Evolutionary conservation across 35 echinoderm and acorn worm species (phyloP).

Genomic region (Heliocidaris tuberculata): DNA sequence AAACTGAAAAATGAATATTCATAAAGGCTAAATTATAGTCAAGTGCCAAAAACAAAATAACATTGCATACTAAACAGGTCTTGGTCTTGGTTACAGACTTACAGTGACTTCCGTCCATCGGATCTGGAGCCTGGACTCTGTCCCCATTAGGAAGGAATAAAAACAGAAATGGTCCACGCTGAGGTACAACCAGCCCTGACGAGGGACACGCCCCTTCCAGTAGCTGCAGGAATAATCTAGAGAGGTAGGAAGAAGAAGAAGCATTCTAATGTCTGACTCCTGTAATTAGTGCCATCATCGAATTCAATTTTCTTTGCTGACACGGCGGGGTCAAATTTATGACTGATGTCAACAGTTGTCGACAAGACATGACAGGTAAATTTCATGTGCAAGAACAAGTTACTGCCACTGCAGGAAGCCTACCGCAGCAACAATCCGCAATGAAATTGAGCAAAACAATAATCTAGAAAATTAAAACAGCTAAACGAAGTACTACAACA

Average conservation of each 20-base stretch:
- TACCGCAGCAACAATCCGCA: too few relatives aligned
- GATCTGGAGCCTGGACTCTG: constrained; percentile 74
- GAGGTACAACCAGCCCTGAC: constrained; percentile 97
- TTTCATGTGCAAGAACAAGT: too few relatives aligned
- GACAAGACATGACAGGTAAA: too few relatives aligned
- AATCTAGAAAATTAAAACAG: too few relatives aligned
- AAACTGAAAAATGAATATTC: too few relatives aligned
- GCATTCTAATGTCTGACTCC: background rate
- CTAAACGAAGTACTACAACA: too few relatives aligned
- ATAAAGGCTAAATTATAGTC: too few relatives aligned
- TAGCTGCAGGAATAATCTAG: constrained; percentile 98
- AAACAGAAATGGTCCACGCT: constrained; percentile 94
- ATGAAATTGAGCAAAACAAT: too few relatives aligned
- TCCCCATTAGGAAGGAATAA: constrained; percentile 97
- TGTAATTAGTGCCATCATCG: background rate
- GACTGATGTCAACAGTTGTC: background rate
- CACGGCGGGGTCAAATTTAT: background rate
- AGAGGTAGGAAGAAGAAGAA: constrained; percentile 1
- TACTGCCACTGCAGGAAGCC: too few relatives aligned
- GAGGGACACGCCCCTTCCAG: constrained; percentile 91
- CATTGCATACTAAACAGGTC: too few relatives aligned
- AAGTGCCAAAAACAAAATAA: too few relatives aligned
- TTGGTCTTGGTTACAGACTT: background rate
- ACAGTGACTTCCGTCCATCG: constrained; percentile 98
- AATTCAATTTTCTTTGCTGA: background rate